Evolutionary conservation across 2,888 invertebrate genomes (phyloP).

Genomic region (Eilema griseolum): DNA sequence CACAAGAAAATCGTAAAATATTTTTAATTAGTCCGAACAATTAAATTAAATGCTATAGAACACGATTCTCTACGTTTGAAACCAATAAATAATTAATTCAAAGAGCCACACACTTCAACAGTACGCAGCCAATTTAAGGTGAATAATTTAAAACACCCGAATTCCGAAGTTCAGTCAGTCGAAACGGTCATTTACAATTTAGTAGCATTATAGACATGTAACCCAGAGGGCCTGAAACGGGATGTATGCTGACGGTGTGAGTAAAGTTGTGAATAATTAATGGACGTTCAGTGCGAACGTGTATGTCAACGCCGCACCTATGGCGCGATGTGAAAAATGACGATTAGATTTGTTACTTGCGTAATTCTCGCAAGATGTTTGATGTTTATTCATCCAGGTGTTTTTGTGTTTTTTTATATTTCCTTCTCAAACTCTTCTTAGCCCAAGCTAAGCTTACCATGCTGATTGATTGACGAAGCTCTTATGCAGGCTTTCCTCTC

Average conservation of each 20-base stretch:
- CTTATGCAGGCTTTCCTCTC: too few species aligned
- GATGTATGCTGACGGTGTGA: conserved; percentile 37
- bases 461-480: too few species aligned
- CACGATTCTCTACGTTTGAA: conserved; percentile 49
- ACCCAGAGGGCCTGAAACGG: conserved; percentile 55
- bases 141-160: conserved; percentile 73
- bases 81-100: conserved; percentile 61
- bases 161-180: conserved; percentile 74
- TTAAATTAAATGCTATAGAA: conserved; percentile 61
- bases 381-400: background rate
- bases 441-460: too few species aligned
- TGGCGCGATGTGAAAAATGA: conserved; percentile 21
- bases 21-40: background rate
- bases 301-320: conserved; percentile 35
- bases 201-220: conserved; percentile 72
- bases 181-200: conserved; percentile 77
- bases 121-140: conserved; percentile 70
- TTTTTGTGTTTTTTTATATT: too few species aligned
- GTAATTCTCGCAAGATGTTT: background rate
- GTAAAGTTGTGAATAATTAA: conserved; percentile 44
- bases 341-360: background rate
- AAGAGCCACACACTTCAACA: conserved; percentile 51
- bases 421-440: background rate
- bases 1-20: too few species aligned
- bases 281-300: conserved; percentile 29